These are phyloP conservation scores for Aspidoscelis tigris DNA, from an alignment of 2,113 vertebrate genomes.

Conservation along the genomic window DNA sequence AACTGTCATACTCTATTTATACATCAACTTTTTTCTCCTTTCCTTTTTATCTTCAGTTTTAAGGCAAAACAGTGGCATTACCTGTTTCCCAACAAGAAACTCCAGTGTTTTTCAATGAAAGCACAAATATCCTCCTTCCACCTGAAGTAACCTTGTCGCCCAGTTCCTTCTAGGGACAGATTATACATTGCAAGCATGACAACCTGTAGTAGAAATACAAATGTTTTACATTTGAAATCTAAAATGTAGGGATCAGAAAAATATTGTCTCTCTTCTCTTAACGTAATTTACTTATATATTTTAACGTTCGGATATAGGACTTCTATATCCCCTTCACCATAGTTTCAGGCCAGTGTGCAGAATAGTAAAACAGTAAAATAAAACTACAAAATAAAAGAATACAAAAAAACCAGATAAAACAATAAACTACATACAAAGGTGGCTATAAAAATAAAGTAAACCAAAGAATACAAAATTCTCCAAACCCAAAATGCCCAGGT, in stretches of 20 bases:
- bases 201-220: slow-evolving; percentile 81
- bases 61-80: slow-evolving; percentile 54
- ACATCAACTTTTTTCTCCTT: neutral
- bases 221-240: neutral
- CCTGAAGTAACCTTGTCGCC: slow-evolving; percentile 96
- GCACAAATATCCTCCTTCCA: slow-evolving; percentile 99
- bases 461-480: too few species aligned
- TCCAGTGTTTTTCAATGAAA: slow-evolving; percentile 98
- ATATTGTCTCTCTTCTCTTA: neutral
- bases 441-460: too few species aligned
- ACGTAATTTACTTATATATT: neutral
- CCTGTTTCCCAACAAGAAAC: slow-evolving; percentile 92
- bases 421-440: too few species aligned
- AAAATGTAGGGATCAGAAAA: neutral
- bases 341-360: too few species aligned
- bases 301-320: neutral
- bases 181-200: slow-evolving; percentile 99
- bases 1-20: neutral
- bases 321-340: neutral
- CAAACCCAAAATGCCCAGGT: too few species aligned
- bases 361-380: too few species aligned
- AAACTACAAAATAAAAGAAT: too few species aligned
- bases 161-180: slow-evolving; percentile 94
- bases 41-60: neutral
- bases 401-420: too few species aligned